A percentile compares a stretch with the other conserved stretches of the same genome.
phyloP scores from a whole-genome alignment of 2,888 invertebrate genomes.

The Brenthis ino region DNA sequence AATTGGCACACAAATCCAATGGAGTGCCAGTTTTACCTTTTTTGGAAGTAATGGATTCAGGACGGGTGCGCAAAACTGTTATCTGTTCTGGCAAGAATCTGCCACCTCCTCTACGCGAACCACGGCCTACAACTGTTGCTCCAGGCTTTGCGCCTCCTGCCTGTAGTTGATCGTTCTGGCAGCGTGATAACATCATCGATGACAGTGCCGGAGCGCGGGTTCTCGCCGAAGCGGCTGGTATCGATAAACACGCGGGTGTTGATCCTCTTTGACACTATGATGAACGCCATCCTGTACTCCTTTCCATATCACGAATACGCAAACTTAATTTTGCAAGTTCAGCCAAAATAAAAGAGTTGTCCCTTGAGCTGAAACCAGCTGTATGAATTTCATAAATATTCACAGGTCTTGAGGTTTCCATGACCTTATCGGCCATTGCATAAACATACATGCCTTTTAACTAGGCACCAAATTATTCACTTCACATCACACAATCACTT shows the following conservation, averaged over 20 bases:
- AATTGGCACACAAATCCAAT: conserved; percentile 84
- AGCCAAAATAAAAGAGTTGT: too few species aligned
- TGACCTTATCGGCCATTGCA: too few species aligned
- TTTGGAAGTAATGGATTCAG: conserved; percentile 59
- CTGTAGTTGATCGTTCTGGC: conserved; percentile 79
- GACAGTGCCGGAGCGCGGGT: conserved; percentile 93
- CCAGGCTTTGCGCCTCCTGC: conserved; percentile 50
- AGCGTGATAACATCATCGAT: conserved; percentile 93
- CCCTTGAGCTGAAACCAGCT: too few species aligned
- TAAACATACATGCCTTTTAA: too few species aligned
- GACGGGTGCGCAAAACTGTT: conserved; percentile 67
- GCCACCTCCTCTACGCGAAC: too few species aligned
- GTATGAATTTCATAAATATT: too few species aligned
- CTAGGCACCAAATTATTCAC: too few species aligned
- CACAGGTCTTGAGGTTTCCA: too few species aligned
- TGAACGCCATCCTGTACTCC: conserved; percentile 84
- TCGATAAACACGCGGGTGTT: conserved; percentile 88
- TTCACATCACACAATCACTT: too few species aligned
- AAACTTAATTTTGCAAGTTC: too few species aligned
- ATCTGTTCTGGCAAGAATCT: conserved; percentile 66
- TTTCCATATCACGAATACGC: conserved; percentile 36
- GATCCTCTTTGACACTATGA: conserved; percentile 95
- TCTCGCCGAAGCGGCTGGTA: conserved; percentile 62
- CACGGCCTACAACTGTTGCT: too few species aligned
- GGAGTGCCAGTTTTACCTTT: conserved; percentile 73